Percentiles rank a stretch among this genome's conserved stretches.
phyloP scores from a whole-genome alignment of 2,888 invertebrate genomes.

The Mallateleia sp. region DNA sequence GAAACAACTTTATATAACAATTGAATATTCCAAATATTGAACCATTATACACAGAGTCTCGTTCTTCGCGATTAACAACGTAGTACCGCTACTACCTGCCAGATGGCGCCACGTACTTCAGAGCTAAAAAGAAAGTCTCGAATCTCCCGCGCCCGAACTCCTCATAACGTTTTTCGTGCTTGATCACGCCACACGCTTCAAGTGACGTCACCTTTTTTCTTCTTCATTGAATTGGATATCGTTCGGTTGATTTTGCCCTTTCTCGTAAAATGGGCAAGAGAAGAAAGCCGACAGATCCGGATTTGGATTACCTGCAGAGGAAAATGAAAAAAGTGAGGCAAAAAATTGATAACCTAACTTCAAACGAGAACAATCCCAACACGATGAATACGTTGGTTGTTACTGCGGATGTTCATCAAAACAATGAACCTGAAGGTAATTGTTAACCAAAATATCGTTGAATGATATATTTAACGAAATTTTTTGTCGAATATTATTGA shows the following conservation, averaged over 20 bases:
- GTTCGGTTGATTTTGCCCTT: too few relatives aligned
- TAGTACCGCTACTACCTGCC: constrained; percentile 10
- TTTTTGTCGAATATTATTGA: too few relatives aligned
- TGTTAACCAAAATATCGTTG: too few relatives aligned
- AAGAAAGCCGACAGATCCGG: not conserved
- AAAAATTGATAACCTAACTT: not conserved
- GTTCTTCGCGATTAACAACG: not conserved
- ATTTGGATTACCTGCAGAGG: not conserved
- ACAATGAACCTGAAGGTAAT: not conserved
- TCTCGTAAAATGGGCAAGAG: not conserved
- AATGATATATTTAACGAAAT: too few relatives aligned
- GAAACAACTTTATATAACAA: too few relatives aligned
- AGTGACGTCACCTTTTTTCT: too few relatives aligned
- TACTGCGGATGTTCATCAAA: not conserved
- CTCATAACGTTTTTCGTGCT: constrained; percentile 36
- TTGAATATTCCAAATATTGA: too few relatives aligned
- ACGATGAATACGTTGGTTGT: not conserved
- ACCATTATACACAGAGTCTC: not conserved
- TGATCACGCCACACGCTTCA: constrained; percentile 4
- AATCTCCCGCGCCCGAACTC: too few relatives aligned
- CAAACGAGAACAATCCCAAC: not conserved
- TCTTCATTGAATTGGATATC: too few relatives aligned
- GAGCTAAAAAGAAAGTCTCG: too few relatives aligned
- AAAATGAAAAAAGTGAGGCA: not conserved
- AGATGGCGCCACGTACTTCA: constrained; percentile 22